Base-by-base conservation (phyloP, 2,113 vertebrate genomes). In the Pao palembangensis region DNA sequence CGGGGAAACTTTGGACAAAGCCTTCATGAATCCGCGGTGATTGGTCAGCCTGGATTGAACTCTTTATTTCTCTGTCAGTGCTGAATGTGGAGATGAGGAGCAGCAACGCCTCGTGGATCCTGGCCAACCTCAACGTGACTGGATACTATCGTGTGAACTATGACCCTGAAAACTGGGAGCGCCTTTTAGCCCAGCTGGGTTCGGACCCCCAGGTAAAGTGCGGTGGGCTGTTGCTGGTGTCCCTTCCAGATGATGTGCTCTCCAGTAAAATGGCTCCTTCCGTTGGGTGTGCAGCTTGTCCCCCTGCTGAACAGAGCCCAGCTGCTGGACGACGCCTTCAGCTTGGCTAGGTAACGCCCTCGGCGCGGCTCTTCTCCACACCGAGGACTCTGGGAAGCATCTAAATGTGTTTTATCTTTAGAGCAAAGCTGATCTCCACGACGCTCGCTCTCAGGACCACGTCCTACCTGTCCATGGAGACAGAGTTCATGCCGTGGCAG, bases 111-210 rank as follows among this genome's bases (percentile, higher is more conserved):
- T 64, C 79, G 0, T 98, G 96, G 96, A 21, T 98, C n/a, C 78
- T 98, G 67, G 87, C 91, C 58, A 98, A 98, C 79, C 17, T 94
- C 31, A 67, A 96, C 0, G 91, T 94, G 46, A 90, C 85, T 0
- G 96, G 94, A 16, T 98, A 93, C 67, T 98, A 93, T 86, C 88
- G 89, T 3, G 96, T 98, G 51, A 96, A 98, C 84, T 98, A 98
- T 1, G 92, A 98, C 44, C 12, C 10, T 0, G 60, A 19, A 0
- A 98, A 98, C 87, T 98, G 96, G 96, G 17, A 78, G 1, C 87
- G 56, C 11, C 89, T 98, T 48, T 73, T 94, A 2, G 0, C 0
- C 0, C 88, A 91, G 83, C 92, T 98, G 49, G 0, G 2, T 6
- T 25, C 0, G 0, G 0, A 83, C 3, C 90, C 23, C 0, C 0